Evolutionary conservation across 2,888 invertebrate genomes (phyloP).

Genomic region (Polylopha cassiicola): DNA sequence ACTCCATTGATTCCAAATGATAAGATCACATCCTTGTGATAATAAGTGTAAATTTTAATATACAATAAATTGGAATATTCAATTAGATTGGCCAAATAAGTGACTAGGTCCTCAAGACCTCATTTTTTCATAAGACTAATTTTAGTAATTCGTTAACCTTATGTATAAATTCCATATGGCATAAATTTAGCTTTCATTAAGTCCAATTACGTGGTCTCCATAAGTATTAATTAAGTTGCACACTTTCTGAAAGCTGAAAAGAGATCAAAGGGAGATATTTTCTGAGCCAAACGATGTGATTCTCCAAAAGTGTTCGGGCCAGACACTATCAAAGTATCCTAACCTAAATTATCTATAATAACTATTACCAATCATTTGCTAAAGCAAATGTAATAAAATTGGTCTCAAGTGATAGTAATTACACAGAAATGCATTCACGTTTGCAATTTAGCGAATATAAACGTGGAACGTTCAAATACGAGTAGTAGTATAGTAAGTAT

Average conservation of each 20-base stretch:
- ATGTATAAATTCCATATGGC: constrained; percentile 77
- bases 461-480: too few species aligned
- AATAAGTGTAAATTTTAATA: constrained; percentile 66
- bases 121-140: constrained; percentile 71
- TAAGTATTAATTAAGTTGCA: constrained; percentile 72
- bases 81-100: constrained; percentile 75
- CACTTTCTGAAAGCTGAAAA: constrained; percentile 76
- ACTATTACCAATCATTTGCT: constrained; percentile 72
- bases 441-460: too few species aligned
- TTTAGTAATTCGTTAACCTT: constrained; percentile 78
- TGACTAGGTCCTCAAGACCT: constrained; percentile 75
- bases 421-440: constrained; percentile 66
- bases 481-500: background rate
- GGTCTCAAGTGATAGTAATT: constrained; percentile 70
- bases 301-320: constrained; percentile 77
- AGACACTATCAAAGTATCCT: constrained; percentile 77
- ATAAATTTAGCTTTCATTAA: constrained; percentile 77
- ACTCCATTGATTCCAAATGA: constrained; percentile 70
- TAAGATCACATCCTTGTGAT: constrained; percentile 62
- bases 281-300: constrained; percentile 78
- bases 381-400: constrained; percentile 74
- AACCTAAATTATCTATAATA: constrained; percentile 76
- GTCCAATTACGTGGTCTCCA: constrained; percentile 66
- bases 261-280: constrained; percentile 76
- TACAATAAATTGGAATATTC: constrained; percentile 77